A percentile compares a stretch with the other conserved stretches of the same genome.
These are phyloP conservation scores for Ectemnius lituratus DNA, from an alignment of 2,888 invertebrate species.

Conservation along the genomic window DNA sequence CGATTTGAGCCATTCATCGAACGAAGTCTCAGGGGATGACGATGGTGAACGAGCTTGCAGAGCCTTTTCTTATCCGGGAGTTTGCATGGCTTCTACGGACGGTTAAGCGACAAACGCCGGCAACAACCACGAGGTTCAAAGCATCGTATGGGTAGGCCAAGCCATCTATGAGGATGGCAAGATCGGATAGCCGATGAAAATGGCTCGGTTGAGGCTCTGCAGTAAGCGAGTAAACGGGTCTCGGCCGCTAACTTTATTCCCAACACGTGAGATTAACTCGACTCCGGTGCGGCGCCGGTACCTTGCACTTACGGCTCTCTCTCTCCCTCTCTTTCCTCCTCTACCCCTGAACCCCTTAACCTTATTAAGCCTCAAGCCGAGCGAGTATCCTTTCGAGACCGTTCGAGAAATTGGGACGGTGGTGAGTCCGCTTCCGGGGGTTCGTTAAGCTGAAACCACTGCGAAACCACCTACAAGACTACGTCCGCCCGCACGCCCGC, in stretches of 20 bases:
- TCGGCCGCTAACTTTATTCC: constrained; percentile 68
- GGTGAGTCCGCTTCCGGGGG: constrained; percentile 63
- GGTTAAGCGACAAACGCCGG: constrained; percentile 45
- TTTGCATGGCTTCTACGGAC: constrained; percentile 35
- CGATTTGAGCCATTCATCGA: no score
- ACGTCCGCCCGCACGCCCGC: constrained; percentile 33
- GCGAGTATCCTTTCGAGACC: constrained; percentile 65
- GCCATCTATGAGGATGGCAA: constrained; percentile 25
- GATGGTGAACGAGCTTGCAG: no score
- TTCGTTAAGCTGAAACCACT: constrained; percentile 66
- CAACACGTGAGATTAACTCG: constrained; percentile 69
- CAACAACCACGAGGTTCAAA: constrained; percentile 30
- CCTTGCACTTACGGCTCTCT: constrained; percentile 53
- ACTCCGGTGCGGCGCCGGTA: constrained; percentile 48
- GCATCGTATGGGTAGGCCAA: constrained; percentile 25
- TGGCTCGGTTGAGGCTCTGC: constrained; percentile 56
- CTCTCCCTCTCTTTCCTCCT: constrained; percentile 5
- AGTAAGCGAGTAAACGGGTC: constrained; percentile 54
- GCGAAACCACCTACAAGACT: constrained; percentile 59
- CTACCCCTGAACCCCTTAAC: constrained; percentile 52
- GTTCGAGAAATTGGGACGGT: constrained; percentile 69
- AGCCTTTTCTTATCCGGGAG: constrained; percentile 38
- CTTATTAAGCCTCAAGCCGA: constrained; percentile 67
- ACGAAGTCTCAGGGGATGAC: no score
- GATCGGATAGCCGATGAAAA: constrained; percentile 60